phyloP scores from a whole-genome alignment of 2,113 vertebrate species.

The Uria lomvia region DNA sequence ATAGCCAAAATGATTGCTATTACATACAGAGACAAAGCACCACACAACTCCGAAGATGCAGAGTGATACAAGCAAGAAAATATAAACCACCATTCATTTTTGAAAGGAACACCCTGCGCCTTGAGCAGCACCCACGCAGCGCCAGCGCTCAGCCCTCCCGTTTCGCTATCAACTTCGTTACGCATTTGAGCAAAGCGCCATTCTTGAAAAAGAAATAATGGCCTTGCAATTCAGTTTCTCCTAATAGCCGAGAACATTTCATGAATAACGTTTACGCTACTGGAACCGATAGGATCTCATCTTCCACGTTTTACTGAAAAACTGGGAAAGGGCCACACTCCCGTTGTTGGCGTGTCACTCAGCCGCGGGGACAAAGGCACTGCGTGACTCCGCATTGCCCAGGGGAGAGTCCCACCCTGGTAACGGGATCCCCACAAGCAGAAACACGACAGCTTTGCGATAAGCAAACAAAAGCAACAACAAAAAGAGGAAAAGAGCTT shows the following conservation, averaged over 20 bases:
- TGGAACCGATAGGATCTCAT: background rate
- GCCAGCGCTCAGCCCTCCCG: background rate
- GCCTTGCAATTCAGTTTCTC: background rate
- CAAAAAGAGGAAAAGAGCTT: background rate
- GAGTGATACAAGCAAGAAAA: background rate
- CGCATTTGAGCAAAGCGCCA: rapidly evolving
- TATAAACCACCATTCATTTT: background rate
- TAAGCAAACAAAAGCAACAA: background rate
- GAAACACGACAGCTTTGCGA: background rate
- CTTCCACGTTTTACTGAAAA: background rate
- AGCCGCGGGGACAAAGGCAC: background rate
- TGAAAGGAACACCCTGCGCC: background rate
- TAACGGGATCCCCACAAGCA: background rate
- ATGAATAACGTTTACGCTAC: background rate
- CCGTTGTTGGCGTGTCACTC: background rate
- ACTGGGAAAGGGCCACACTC: background rate
- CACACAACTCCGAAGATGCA: background rate
- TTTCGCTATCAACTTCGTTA: background rate
- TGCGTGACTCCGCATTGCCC: background rate
- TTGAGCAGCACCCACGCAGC: background rate
- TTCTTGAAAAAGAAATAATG: background rate
- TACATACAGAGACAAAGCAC: background rate
- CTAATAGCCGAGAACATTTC: background rate
- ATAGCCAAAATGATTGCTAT: background rate
- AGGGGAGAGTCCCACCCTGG: background rate